Conservation (phyloP, 2,797 vertebrate genomes). For the Oreortyx pictus region DNA sequence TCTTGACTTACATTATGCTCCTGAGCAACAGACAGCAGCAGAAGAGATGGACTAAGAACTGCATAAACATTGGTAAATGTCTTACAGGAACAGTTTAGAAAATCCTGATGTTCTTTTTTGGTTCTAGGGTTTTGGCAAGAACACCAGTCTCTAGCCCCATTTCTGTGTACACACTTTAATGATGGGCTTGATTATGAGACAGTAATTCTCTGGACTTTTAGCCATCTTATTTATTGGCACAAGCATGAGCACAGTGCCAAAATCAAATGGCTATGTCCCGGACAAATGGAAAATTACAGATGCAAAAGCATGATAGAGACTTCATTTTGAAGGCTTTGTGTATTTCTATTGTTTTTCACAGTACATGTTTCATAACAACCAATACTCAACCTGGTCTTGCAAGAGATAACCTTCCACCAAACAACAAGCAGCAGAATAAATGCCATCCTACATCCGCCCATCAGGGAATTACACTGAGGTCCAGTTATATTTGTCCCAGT, state of each 20-base stretch:
- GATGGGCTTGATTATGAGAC: slow-evolving; percentile 72
- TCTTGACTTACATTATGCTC: slow-evolving; percentile 1
- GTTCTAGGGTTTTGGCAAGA: slow-evolving; percentile 73
- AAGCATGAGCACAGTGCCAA: background rate
- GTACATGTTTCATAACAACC: background rate
- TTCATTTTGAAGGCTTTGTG: background rate
- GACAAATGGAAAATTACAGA: slow-evolving; percentile 45
- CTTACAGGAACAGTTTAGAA: slow-evolving; percentile 53
- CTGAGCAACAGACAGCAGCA: background rate
- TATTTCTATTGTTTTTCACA: background rate
- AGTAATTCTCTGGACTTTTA: slow-evolving; percentile 51
- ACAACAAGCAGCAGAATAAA: slow-evolving; percentile 29
- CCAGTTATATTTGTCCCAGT: slow-evolving; percentile 54
- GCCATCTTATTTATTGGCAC: slow-evolving; percentile 55
- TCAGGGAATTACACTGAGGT: slow-evolving; percentile 39
- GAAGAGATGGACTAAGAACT: slow-evolving; percentile 37
- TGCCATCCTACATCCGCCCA: background rate
- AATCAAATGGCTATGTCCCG: slow-evolving; percentile 31
- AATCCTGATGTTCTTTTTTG: slow-evolving; percentile 61
- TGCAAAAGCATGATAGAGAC: background rate
- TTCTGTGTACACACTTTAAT: slow-evolving; percentile 64
- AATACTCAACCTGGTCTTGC: background rate
- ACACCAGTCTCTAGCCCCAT: background rate
- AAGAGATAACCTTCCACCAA: slow-evolving; percentile 10
- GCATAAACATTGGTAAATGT: slow-evolving; percentile 60